A percentile compares a stretch with the other conserved stretches of the same genome.
Evolutionary conservation across 2,113 vertebrate species (phyloP).

Genomic region (Vombatus ursinus): DNA sequence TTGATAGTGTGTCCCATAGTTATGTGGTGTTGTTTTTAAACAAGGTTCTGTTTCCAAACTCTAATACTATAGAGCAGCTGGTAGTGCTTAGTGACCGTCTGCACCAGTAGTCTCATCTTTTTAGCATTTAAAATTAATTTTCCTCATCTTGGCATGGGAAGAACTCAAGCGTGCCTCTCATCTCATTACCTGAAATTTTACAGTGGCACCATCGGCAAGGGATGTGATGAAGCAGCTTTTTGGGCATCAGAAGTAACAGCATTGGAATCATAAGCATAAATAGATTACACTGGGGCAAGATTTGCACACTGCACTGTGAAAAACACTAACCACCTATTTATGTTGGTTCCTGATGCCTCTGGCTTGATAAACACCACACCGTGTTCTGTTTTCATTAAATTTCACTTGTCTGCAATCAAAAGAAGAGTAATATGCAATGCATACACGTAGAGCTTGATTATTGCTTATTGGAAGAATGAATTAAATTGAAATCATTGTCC

Average conservation of each 20-base stretch:
- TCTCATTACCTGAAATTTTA: conserved; percentile 81
- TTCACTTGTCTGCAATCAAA: conserved; percentile 7
- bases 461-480: conserved; percentile 28
- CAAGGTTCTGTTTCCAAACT: conserved; percentile 64
- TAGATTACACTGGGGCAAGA: conserved; percentile 16
- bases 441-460: conserved; percentile 7
- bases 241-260: conserved; percentile 45
- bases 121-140: conserved; percentile 84
- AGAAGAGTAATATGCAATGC: conserved; percentile 9
- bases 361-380: conserved; percentile 25
- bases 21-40: conserved; percentile 60
- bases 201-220: conserved; percentile 52
- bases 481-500: background rate
- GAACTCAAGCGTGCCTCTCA: conserved; percentile 71
- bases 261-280: conserved; percentile 21
- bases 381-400: background rate
- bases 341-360: conserved; percentile 56
- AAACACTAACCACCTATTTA: conserved; percentile 43
- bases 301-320: background rate
- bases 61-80: conserved; percentile 76
- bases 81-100: conserved; percentile 76
- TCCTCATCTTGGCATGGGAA: conserved; percentile 77
- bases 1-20: conserved; percentile 35
- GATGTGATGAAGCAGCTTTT: conserved; percentile 53
- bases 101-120: conserved; percentile 74